A percentile compares a stretch with the other conserved stretches of the same genome.
Conservation (phyloP, 2,797 vertebrate genomes). For the Platalea minor region DNA sequence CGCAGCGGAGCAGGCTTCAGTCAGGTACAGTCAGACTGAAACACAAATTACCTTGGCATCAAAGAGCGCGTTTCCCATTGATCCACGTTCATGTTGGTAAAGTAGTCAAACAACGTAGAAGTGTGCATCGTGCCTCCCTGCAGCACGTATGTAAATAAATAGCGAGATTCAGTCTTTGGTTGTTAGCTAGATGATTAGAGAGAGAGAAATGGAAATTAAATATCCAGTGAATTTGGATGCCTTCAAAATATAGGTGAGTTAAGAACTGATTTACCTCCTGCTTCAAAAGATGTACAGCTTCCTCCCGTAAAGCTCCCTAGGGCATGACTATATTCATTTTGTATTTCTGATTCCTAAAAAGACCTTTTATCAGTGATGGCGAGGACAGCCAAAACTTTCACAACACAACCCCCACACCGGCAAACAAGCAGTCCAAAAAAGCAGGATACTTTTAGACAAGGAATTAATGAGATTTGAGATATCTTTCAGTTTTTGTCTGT, state of each 20-base stretch:
- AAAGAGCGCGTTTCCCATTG: not conserved
- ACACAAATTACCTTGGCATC: not conserved
- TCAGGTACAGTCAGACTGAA: not conserved
- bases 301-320: not conserved
- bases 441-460: not conserved
- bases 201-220: not conserved
- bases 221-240: not conserved
- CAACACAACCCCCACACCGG: not conserved
- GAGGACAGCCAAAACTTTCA: not conserved
- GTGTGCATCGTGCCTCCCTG: not conserved
- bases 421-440: not conserved
- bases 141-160: not conserved
- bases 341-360: not conserved
- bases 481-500: not conserved
- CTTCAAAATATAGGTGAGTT: not conserved
- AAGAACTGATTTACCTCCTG: not conserved
- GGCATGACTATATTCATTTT: not conserved
- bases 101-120: not conserved
- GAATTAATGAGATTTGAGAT: not conserved
- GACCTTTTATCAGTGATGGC: not conserved
- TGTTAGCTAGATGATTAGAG: not conserved
- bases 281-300: not conserved
- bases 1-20: not conserved
- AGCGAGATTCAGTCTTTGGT: not conserved
- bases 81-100: not conserved